phyloP scores from a whole-genome alignment of 1,140 invertebrate genomes.

The Pseudoatta argentina region DNA sequence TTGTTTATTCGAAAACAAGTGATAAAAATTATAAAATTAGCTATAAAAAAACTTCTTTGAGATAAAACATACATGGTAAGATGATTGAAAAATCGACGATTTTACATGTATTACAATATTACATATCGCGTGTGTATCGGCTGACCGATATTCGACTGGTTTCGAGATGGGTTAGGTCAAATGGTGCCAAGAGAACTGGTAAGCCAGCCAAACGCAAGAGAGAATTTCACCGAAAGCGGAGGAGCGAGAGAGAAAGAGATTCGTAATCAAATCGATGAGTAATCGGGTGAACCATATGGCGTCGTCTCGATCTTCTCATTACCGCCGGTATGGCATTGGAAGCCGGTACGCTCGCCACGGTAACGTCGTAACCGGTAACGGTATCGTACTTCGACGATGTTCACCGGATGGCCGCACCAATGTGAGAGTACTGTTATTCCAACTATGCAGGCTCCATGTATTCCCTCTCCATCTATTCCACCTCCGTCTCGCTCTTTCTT shows the following conservation, averaged over 20 bases:
- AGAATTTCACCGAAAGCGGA: neutral
- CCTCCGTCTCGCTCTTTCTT: constrained; percentile 1
- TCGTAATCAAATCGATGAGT: constrained; percentile 7
- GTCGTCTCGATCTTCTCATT: constrained; percentile 48
- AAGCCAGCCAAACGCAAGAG: neutral
- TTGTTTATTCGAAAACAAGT: neutral
- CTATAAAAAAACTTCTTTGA: neutral
- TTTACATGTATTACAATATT: neutral
- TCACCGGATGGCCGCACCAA: constrained; percentile 76
- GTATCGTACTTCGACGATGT: constrained; percentile 78
- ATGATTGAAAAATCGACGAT: neutral
- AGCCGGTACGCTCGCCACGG: constrained; percentile 50
- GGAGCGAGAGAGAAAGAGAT: constrained; percentile 3
- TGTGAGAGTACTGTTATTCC: constrained; percentile 84
- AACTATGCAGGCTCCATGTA: constrained; percentile 73
- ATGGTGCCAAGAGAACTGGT: neutral
- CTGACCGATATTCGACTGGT: constrained; percentile 44
- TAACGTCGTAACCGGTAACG: constrained; percentile 81
- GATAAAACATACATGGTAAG: neutral
- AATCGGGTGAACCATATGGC: constrained; percentile 28
- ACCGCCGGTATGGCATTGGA: constrained; percentile 51
- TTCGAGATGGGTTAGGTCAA: constrained; percentile 20
- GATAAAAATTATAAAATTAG: neutral
- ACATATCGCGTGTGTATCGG: too few relatives aligned
- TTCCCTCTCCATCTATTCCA: constrained; percentile 42